These are phyloP conservation scores for Chiloscyllium punctatum DNA, from an alignment of 2,797 vertebrate genomes.

Conservation along the genomic window DNA sequence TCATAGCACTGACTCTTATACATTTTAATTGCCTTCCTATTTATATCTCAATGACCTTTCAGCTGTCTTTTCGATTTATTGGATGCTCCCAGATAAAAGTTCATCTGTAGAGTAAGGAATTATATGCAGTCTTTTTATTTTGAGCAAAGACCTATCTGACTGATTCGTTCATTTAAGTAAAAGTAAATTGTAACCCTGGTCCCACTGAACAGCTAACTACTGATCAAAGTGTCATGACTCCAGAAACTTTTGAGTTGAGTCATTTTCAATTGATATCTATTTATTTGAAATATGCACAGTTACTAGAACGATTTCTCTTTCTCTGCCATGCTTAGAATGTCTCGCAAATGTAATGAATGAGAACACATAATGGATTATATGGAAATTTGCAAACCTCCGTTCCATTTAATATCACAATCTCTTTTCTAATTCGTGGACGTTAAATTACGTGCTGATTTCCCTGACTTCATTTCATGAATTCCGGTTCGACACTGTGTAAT, in stretches of 20 bases:
- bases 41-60: not conserved
- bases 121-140: not conserved
- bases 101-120: not conserved
- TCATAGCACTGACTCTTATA: not conserved
- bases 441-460: no score
- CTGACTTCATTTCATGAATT: not conserved
- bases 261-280: not conserved
- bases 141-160: not conserved
- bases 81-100: not conserved
- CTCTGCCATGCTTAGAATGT: not conserved
- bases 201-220: not conserved
- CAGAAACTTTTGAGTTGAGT: not conserved
- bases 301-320: not conserved
- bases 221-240: not conserved
- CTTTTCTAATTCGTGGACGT: not conserved
- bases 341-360: not conserved
- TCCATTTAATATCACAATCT: not conserved
- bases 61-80: slow-evolving; percentile 18
- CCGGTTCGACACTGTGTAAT: not conserved
- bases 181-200: not conserved
- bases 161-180: not conserved
- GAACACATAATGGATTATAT: not conserved
- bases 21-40: slow-evolving; percentile 27
- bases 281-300: not conserved
- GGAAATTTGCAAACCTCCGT: not conserved